Evolutionary conservation across 2,888 invertebrate genomes (phyloP).

Genomic region (Onthophagus sagittarius): DNA sequence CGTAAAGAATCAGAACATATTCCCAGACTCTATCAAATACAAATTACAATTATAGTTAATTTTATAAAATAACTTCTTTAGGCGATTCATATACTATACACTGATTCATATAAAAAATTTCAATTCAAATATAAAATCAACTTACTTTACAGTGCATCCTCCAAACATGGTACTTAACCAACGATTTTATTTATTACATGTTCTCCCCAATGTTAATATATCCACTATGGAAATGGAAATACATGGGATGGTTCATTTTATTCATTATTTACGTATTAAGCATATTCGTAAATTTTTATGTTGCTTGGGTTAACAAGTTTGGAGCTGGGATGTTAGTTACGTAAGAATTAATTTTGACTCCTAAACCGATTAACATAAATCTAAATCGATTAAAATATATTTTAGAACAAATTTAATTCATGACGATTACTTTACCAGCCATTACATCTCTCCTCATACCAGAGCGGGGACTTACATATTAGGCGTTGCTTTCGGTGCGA

Average conservation of each 20-base stretch:
- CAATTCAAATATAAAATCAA: background rate
- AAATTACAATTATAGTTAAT: too few relatives aligned
- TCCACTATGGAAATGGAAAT: slow-evolving; percentile 45
- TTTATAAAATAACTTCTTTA: too few relatives aligned
- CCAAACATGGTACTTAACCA: slow-evolving; percentile 46
- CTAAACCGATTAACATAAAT: background rate
- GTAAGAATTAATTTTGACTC: background rate
- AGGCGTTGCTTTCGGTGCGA: slow-evolving; percentile 41
- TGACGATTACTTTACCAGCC: slow-evolving; percentile 35
- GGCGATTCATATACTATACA: too few relatives aligned
- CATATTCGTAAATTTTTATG: slow-evolving; percentile 39
- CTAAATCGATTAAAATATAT: background rate
- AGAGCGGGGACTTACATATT: slow-evolving; percentile 42
- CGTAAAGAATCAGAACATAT: too few relatives aligned
- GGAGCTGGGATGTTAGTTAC: slow-evolving; percentile 39
- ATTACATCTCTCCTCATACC: slow-evolving; percentile 42
- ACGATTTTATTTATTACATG: slow-evolving; percentile 49
- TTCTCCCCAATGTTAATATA: slow-evolving; percentile 48
- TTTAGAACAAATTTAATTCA: slow-evolving; percentile 34
- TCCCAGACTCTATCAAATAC: too few relatives aligned
- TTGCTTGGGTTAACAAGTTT: slow-evolving; percentile 43
- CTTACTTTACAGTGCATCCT: slow-evolving; percentile 13
- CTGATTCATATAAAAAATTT: too few relatives aligned
- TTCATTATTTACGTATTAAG: slow-evolving; percentile 36
- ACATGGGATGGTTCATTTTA: slow-evolving; percentile 40